Conservation (phyloP, 2,888 invertebrate species). For the Amblyteles armatorius region DNA sequence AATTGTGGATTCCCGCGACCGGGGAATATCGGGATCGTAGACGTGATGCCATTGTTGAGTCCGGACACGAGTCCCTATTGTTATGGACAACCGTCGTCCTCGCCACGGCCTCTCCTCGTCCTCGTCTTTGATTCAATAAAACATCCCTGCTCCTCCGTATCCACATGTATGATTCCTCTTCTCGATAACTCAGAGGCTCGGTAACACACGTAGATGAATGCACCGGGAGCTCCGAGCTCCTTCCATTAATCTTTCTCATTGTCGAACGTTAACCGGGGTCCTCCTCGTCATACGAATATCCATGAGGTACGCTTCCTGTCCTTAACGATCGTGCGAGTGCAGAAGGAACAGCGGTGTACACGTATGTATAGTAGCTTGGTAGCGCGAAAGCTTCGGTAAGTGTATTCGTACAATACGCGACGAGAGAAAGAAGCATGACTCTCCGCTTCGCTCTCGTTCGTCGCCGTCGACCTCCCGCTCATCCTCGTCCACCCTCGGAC, state of each 20-base stretch:
- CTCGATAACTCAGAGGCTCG: neutral
- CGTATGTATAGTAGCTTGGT: constrained; percentile 14
- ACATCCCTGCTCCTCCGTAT: constrained; percentile 46
- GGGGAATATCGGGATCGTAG: constrained; percentile 33
- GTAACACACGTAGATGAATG: constrained; percentile 32
- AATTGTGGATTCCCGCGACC: constrained; percentile 18
- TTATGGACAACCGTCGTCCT: constrained; percentile 56
- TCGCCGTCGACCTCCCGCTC: constrained; percentile 23
- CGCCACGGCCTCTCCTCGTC: constrained; percentile 1
- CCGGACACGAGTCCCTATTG: constrained; percentile 64
- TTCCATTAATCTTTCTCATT: constrained; percentile 71
- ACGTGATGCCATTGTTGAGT: constrained; percentile 66
- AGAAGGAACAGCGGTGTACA: constrained; percentile 9
- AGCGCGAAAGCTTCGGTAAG: constrained; percentile 56
- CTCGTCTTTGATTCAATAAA: constrained; percentile 62
- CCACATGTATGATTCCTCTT: constrained; percentile 26
- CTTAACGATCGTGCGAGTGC: constrained; percentile 68
- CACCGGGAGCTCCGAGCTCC: constrained; percentile 56
- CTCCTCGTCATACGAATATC: constrained; percentile 68
- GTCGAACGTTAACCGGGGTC: constrained; percentile 59
- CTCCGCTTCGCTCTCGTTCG: neutral
- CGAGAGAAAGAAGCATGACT: constrained; percentile 14
- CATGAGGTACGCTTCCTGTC: constrained; percentile 70
- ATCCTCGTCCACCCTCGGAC: constrained; percentile 21
- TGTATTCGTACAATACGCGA: constrained; percentile 48